Evolutionary conservation across 2,797 vertebrate genomes (phyloP), one percentile per base, ranked within the genome.

Genomic region (Platalea minor): DNA sequence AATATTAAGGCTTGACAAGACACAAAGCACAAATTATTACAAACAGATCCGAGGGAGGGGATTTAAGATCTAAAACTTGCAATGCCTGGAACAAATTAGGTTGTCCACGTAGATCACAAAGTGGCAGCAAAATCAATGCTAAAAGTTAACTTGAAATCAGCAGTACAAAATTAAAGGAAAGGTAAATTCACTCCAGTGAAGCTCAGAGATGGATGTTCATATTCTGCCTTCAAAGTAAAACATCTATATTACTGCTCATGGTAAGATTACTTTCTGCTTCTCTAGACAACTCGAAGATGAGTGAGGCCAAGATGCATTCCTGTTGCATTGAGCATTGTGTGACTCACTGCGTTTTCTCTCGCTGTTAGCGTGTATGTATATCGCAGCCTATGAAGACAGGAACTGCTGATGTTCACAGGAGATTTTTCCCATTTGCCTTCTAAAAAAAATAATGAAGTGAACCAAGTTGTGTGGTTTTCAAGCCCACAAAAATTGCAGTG

Each of bases 1-100:
- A 95, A 82, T 95, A 87, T 56, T 86, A 73, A 54, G 65, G 24
- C 88, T 88, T 92, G 80, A 96, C 70, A 82, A 85, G 90, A 76
- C 63, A 77, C 59, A 82, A 86, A 75, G 51, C 63, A 84, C 80
- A 85, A 79, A 78, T 91, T 84, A 94, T 93, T 94, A 37, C 88
- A 94, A 93, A 94, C 92, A 97, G 88, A 94, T 76, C 54, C 21
- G 20, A 76, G 54, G 59, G 57, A 80, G 39, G 43, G n/a, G 63
- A 63, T 88, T 92, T 64, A 56, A 92, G 60, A 64, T 84, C 18
- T 85, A n/a, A 73, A 91, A 94, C 76, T 69, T 92, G 78, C 48
- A 64, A 10, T 60, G 91, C 51, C 88, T 94, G 91, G 83, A 95
- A 88, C 54, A 87, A 94, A 82, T 85, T 53, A 93, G 54, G 23